Conservation (phyloP, 2,797 vertebrate species). For the Etheostoma nigrum region DNA sequence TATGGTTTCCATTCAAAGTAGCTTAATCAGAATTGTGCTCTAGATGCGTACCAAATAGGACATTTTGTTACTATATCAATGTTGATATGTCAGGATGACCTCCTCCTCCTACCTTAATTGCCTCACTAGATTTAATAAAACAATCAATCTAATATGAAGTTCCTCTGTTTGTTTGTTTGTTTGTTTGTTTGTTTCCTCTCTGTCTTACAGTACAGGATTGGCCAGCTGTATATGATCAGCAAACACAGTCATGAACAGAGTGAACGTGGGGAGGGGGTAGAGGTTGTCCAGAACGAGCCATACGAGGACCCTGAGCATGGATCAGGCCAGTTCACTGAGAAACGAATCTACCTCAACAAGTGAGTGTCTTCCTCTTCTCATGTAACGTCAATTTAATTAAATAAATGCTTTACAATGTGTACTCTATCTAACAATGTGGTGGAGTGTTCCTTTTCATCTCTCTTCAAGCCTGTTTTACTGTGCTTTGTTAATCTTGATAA, state of each 20-base stretch:
- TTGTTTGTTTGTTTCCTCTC: constrained; percentile 49
- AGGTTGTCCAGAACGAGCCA: constrained; percentile 97
- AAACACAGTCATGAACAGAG: constrained; percentile 99
- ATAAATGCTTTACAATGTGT: not conserved
- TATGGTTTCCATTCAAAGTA: constrained; percentile 33
- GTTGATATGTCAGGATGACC: constrained; percentile 9
- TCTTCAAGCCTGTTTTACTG: constrained; percentile 2
- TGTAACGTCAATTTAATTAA: not conserved
- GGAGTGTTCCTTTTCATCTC: constrained; percentile 10
- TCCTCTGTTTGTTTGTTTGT: constrained; percentile 50
- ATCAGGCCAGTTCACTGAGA: constrained; percentile 95
- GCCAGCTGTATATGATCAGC: constrained; percentile 99
- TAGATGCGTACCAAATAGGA: not conserved
- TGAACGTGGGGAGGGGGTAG: constrained; percentile 96
- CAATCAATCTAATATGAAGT: constrained; percentile 8
- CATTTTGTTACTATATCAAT: constrained; percentile 1
- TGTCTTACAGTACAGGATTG: constrained; percentile 92
- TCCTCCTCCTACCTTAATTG: constrained; percentile 5
- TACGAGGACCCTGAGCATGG: constrained; percentile 94
- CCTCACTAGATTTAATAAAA: constrained; percentile 20
- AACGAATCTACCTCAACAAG: constrained; percentile 98
- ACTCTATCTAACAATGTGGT: not conserved
- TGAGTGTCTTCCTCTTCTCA: constrained; percentile 66
- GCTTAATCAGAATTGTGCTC: not conserved
- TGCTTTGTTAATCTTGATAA: constrained; percentile 42